Percentiles rank a stretch among this genome's conserved stretches.
Conservation (phyloP, 2,888 invertebrate species). For the Andrena minutula region DNA sequence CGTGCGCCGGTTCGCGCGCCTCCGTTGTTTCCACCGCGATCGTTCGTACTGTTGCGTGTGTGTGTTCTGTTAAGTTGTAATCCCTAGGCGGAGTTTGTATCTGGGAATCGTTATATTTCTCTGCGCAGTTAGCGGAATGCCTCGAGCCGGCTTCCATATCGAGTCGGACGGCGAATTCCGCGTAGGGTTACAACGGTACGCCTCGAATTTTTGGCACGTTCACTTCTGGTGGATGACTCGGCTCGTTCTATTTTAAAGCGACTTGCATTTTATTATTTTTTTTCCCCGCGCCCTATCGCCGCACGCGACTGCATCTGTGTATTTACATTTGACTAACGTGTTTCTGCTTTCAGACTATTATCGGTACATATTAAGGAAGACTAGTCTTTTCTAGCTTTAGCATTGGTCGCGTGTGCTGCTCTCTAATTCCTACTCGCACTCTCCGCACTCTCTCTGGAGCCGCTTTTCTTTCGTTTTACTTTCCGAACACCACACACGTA, state of each 20-base stretch:
- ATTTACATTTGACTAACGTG: slow-evolving; percentile 63
- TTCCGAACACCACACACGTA: slow-evolving; percentile 80
- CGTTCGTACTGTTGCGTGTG: slow-evolving; percentile 29
- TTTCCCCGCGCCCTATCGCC: slow-evolving; percentile 28
- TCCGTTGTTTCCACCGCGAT: slow-evolving; percentile 20
- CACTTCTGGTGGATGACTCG: slow-evolving; percentile 31
- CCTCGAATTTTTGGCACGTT: slow-evolving; percentile 26
- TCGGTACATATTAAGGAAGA: slow-evolving; percentile 64
- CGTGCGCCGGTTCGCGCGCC: slow-evolving; percentile 9
- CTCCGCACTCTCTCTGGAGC: slow-evolving; percentile 71
- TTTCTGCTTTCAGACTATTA: slow-evolving; percentile 65
- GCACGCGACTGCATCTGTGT: slow-evolving; percentile 52
- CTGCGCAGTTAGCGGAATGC: no score
- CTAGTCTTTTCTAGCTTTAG: slow-evolving; percentile 72
- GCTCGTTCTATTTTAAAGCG: slow-evolving; percentile 21
- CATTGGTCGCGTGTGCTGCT: slow-evolving; percentile 68
- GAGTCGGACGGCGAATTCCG: slow-evolving; percentile 4
- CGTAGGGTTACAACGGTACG: slow-evolving; percentile 14
- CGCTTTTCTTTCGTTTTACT: slow-evolving; percentile 73
- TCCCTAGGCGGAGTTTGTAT: slow-evolving; percentile 6
- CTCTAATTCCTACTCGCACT: slow-evolving; percentile 69
- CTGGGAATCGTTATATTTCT: neutral
- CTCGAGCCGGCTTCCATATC: neutral
- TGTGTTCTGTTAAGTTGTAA: slow-evolving; percentile 40
- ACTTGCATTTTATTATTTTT: slow-evolving; percentile 25